Base-by-base conservation (phyloP, 2,888 invertebrate genomes). In the Cheilosia variabilis region DNA sequence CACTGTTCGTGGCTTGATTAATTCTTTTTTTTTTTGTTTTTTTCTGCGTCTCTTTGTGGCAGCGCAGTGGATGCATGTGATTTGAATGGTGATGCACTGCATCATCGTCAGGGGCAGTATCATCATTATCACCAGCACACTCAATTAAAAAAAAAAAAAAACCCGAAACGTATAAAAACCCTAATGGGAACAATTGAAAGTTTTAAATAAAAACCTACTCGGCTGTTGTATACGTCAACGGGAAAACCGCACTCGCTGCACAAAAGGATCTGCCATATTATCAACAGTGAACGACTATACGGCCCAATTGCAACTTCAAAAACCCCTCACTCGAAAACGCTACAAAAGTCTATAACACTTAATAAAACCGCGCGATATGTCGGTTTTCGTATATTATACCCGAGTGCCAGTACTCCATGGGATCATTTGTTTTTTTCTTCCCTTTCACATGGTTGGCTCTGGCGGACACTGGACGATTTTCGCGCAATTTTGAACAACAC, bases 271-370 rank as follows among this genome's bases (percentile, higher is more conserved):
- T 27, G 27, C 34, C 66, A 68, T 82, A 77, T 82, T 66, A 76
- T 76, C 66, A 65, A 71, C 62, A 72, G 5, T 22, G n/a, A 37
- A 10, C 50, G 43, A 53, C 22, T 24, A 45, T 43, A 43, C n/a
- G 43, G 50, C 71, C 22, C 47, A 60, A 41, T 41, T 52, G 60
- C 52, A 43, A 31, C 55, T 73, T 65, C 58, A 75, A 22, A 75
- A 68, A 69, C 43, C 62, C 50, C 37, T 7, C 57, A 19, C 71
- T 79, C 58, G 73, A 76, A 86, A 80, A 76, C 52, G 86, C 86
- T 80, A 86, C 86, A 86, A 80, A 77, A 80, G 80, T 86, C 71
- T 55, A 80, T 76, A 72, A 63, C 76, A 86, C 86, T 86, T 80
- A 86, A 76, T 80, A 80, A 86, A 86, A 79, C 80, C 86, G 62